Evolutionary conservation across 2,797 vertebrate species (phyloP).

Genomic region (Onychomys leucogaster): DNA sequence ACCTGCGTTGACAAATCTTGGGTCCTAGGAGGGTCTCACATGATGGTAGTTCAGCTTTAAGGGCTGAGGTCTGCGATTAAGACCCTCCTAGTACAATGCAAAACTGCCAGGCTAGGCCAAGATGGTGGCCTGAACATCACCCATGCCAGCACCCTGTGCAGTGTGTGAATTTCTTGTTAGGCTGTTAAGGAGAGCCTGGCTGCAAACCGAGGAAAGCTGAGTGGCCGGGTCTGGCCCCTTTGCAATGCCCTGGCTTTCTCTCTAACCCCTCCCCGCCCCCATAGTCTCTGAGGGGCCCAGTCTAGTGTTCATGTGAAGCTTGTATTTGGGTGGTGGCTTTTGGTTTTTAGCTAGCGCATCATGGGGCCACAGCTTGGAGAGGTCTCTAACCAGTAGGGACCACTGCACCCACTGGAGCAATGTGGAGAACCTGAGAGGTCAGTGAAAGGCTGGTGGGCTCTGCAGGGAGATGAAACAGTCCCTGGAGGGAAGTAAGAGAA

Average conservation of each 20-base stretch:
- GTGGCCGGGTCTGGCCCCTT: fast-evolving
- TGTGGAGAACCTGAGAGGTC: not conserved
- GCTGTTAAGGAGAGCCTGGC: not conserved
- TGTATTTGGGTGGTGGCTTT: not conserved
- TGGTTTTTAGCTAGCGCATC: not conserved
- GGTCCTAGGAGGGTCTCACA: not conserved
- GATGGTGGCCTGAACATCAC: not conserved
- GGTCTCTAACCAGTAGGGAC: not conserved
- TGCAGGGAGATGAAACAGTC: not conserved
- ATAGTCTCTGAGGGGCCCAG: not conserved
- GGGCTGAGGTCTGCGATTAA: not conserved
- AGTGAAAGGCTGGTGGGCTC: not conserved
- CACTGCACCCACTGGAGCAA: not conserved
- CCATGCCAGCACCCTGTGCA: not conserved
- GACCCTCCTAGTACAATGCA: not conserved
- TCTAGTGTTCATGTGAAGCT: fast-evolving
- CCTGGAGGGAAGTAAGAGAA: no score
- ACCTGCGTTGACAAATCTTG: not conserved
- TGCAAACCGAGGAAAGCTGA: not conserved
- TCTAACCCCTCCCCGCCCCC: no score
- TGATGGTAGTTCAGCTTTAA: fast-evolving
- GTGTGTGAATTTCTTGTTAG: not conserved
- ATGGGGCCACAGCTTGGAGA: not conserved
- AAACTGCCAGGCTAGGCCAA: not conserved
- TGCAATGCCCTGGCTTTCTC: not conserved